Percentiles rank a stretch among this genome's conserved stretches.
phyloP scores from a whole-genome alignment of 2,888 invertebrate genomes.

The Epinotia demarniana region DNA sequence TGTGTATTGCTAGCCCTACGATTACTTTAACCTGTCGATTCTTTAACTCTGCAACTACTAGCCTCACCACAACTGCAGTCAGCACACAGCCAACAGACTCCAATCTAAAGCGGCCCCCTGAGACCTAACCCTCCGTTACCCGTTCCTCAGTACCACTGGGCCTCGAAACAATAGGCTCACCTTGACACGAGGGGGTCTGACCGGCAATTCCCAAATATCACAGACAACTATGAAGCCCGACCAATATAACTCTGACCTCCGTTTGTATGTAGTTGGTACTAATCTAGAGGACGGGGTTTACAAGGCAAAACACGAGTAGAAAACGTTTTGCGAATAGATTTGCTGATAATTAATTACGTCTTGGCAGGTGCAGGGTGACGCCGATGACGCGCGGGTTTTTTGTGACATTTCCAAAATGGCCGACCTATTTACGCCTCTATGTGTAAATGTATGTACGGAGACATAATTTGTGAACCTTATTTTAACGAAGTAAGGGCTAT shows the following conservation, averaged over 20 bases:
- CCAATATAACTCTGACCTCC: neutral
- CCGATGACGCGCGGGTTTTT: conserved; percentile 38
- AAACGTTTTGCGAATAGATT: neutral
- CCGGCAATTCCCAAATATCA: conserved; percentile 17
- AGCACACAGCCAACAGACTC: conserved; percentile 9
- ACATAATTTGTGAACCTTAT: conserved; percentile 11
- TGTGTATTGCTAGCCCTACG: too few relatives aligned
- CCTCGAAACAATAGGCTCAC: conserved; percentile 73
- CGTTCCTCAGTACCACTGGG: conserved; percentile 47
- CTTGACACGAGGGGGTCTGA: conserved; percentile 68
- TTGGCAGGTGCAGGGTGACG: conserved; percentile 82
- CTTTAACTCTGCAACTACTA: neutral
- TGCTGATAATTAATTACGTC: conserved; percentile 77
- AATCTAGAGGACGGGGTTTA: neutral
- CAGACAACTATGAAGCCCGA: neutral
- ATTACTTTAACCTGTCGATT: neutral
- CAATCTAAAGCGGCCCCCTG: neutral
- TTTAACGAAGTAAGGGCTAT: conserved; percentile 1
- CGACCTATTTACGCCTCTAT: conserved; percentile 27
- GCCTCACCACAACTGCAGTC: neutral
- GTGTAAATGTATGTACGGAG: neutral
- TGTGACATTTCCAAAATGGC: conserved; percentile 30
- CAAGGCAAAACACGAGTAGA: neutral
- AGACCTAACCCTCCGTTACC: conserved; percentile 15
- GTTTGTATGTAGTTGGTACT: neutral